Conservation (phyloP, 2,888 invertebrate species). For the Zaprionus lineosus region DNA sequence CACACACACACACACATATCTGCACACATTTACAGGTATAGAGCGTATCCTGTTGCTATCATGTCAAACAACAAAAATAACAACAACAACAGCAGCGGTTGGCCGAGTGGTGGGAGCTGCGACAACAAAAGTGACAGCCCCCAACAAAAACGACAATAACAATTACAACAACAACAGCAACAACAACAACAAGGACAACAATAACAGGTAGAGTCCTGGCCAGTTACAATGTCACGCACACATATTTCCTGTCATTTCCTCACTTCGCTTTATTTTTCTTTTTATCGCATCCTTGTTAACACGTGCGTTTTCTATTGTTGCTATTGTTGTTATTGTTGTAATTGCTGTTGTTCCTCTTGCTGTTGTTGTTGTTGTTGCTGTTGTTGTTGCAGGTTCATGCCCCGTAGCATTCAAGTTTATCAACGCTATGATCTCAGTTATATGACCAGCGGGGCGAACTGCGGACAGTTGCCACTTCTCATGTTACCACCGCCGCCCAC, state of each 20-base stretch:
- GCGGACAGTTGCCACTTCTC: constrained; percentile 11
- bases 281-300: constrained; percentile 74
- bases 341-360: constrained; percentile 15
- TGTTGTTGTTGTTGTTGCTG: constrained; percentile 19
- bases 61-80: constrained; percentile 22
- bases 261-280: constrained; percentile 46
- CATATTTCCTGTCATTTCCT: constrained; percentile 74
- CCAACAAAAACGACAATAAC: constrained; percentile 4
- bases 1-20: too few species aligned
- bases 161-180: constrained; percentile 1
- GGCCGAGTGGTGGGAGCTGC: not conserved
- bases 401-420: constrained; percentile 53
- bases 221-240: constrained; percentile 75
- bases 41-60: constrained; percentile 52
- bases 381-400: constrained; percentile 39
- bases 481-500: too few species aligned
- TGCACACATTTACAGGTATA: constrained; percentile 31
- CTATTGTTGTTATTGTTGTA: constrained; percentile 25
- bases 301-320: constrained; percentile 58
- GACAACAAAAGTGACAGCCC: not conserved
- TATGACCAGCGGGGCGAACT: constrained; percentile 30
- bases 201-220: constrained; percentile 17
- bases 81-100: not conserved
- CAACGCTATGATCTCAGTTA: constrained; percentile 55
- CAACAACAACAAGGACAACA: constrained; percentile 13